phyloP scores from a whole-genome alignment of 2,113 vertebrate genomes.

The Hemiprocne comata region DNA sequence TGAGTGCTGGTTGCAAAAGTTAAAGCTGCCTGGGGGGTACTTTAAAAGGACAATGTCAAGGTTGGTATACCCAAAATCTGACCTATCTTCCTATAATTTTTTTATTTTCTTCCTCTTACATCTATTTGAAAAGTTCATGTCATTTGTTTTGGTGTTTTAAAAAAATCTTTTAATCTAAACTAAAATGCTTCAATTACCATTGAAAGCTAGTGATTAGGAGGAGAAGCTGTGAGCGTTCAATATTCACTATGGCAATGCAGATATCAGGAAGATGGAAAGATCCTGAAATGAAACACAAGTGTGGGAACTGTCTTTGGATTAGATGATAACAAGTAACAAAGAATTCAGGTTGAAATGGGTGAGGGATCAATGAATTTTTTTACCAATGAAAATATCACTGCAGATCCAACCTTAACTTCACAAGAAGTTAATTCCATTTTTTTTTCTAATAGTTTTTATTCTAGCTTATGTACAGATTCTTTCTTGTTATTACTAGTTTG shows the following conservation, averaged over 20 bases:
- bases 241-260: background rate
- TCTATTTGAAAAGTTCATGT: slow-evolving; percentile 63
- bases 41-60: slow-evolving; percentile 74
- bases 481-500: background rate
- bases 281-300: background rate
- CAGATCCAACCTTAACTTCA: background rate
- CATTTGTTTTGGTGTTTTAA: background rate
- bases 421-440: background rate
- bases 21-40: slow-evolving; percentile 68
- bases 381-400: background rate
- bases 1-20: slow-evolving; percentile 44
- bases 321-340: background rate
- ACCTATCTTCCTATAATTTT: slow-evolving; percentile 2
- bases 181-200: slow-evolving; percentile 17
- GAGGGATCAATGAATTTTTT: background rate
- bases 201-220: slow-evolving; percentile 1
- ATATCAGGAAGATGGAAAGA: background rate
- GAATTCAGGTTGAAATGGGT: background rate
- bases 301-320: background rate
- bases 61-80: slow-evolving; percentile 62
- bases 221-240: background rate
- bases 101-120: background rate
- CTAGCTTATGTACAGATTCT: background rate
- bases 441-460: background rate
- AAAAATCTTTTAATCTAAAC: background rate